Evolutionary conservation across 2,888 invertebrate genomes (phyloP).

Genomic region (Drosophila borborema): DNA sequence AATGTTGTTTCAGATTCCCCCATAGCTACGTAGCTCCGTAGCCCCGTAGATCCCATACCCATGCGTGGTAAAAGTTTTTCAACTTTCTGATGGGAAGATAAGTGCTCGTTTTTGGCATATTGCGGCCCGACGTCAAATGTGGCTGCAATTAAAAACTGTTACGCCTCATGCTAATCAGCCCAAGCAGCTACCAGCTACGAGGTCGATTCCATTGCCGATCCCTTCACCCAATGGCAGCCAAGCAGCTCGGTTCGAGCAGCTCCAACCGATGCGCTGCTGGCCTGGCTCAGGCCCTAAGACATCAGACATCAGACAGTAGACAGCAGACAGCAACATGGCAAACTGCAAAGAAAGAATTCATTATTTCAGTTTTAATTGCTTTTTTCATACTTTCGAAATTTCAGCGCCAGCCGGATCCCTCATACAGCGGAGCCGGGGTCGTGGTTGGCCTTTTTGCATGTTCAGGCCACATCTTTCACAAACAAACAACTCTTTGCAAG

Average conservation of each 20-base stretch:
- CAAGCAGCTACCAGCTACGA: conserved; percentile 54
- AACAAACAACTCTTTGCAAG: conserved; percentile 76
- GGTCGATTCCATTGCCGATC: conserved; percentile 58
- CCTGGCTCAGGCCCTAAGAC: conserved; percentile 22
- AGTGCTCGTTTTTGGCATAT: conserved; percentile 68
- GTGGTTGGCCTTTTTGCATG: conserved; percentile 71
- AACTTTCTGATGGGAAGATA: conserved; percentile 76
- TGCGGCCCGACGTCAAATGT: conserved; percentile 76
- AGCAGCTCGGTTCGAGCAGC: conserved; percentile 28
- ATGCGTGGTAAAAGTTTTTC: conserved; percentile 61
- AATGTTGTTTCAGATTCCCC: conserved; percentile 15
- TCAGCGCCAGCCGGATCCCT: conserved; percentile 57
- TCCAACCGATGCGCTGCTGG: conserved; percentile 24
- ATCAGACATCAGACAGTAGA: conserved; percentile 4
- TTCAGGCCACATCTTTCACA: conserved; percentile 74
- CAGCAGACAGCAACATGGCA: conserved; percentile 51
- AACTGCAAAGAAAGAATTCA: conserved; percentile 79
- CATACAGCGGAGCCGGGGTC: conserved; percentile 21
- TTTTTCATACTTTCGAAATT: conserved; percentile 83
- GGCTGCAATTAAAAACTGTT: conserved; percentile 83
- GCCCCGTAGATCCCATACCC: not conserved
- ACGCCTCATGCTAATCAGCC: conserved; percentile 81
- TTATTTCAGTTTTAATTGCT: conserved; percentile 84
- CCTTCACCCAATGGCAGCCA: conserved; percentile 63
- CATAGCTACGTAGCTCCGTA: not conserved